A percentile compares a stretch with the other conserved stretches of the same genome.
Evolutionary conservation across 1,140 invertebrate genomes (phyloP).

Genomic region (Solenopsis fugax): DNA sequence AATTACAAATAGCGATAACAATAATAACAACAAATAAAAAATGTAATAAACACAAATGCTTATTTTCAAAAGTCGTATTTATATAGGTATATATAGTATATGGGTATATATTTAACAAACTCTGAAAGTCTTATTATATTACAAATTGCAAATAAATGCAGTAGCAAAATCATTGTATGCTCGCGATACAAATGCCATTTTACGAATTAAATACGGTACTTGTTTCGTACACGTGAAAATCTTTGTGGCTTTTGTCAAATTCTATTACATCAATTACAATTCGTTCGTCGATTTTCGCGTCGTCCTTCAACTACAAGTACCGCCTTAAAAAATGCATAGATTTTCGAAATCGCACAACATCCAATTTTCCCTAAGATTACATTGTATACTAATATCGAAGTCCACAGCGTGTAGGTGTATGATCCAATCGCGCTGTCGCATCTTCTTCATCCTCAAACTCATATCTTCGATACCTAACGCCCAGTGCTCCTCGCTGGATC

Average conservation of each 20-base stretch:
- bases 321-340: constrained; percentile 50
- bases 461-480: background rate
- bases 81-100: constrained; percentile 6
- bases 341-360: constrained; percentile 62
- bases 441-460: background rate
- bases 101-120: constrained; percentile 39
- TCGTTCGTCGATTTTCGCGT: constrained; percentile 8
- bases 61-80: constrained; percentile 21
- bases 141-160: constrained; percentile 30
- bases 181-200: constrained; percentile 40
- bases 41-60: constrained; percentile 16
- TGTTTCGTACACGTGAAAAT: constrained; percentile 25
- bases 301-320: constrained; percentile 58
- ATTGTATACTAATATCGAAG: constrained; percentile 68
- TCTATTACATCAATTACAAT: background rate
- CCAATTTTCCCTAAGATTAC: constrained; percentile 62
- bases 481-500: background rate
- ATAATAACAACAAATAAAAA: constrained; percentile 53
- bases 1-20: constrained; percentile 42
- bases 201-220: constrained; percentile 33
- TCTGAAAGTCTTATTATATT: constrained; percentile 33
- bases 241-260: background rate
- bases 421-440: constrained; percentile 20
- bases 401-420: constrained; percentile 56
- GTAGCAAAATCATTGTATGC: constrained; percentile 46